Percentiles rank a stretch among this genome's conserved stretches.
These are phyloP conservation scores for Stegostoma tigrinum DNA, from an alignment of 2,113 vertebrate species.

Conservation along the genomic window DNA sequence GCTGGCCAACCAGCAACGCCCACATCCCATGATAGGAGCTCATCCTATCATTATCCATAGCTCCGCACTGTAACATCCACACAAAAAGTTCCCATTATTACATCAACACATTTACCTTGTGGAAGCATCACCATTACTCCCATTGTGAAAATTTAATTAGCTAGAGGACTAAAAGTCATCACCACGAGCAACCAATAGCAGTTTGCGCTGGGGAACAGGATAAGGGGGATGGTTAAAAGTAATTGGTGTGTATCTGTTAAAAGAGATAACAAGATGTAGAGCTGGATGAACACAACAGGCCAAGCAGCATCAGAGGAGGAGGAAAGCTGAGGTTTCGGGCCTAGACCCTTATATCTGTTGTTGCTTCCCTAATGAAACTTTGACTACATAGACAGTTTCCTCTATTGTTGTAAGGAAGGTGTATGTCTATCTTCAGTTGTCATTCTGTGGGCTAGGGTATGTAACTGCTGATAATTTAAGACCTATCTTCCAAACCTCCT, in stretches of 20 bases:
- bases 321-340: too few species aligned
- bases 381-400: background rate
- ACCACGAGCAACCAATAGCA: background rate
- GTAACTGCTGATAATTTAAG: background rate
- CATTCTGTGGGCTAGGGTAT: background rate
- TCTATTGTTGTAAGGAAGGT: background rate
- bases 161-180: background rate
- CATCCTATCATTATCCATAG: too few species aligned
- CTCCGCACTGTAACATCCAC: too few species aligned
- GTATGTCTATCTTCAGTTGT: background rate
- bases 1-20: too few species aligned
- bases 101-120: too few species aligned
- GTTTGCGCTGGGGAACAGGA: background rate
- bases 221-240: background rate
- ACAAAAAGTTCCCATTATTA: too few species aligned
- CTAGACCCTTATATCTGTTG: background rate
- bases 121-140: background rate
- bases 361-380: background rate
- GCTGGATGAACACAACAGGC: too few species aligned
- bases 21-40: too few species aligned
- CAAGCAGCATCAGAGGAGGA: too few species aligned
- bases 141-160: background rate
- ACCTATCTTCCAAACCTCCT: background rate
- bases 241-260: background rate
- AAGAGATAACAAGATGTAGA: too few species aligned